Conservation (phyloP, 2,113 vertebrate species). For the Ardeotis arabs region DNA sequence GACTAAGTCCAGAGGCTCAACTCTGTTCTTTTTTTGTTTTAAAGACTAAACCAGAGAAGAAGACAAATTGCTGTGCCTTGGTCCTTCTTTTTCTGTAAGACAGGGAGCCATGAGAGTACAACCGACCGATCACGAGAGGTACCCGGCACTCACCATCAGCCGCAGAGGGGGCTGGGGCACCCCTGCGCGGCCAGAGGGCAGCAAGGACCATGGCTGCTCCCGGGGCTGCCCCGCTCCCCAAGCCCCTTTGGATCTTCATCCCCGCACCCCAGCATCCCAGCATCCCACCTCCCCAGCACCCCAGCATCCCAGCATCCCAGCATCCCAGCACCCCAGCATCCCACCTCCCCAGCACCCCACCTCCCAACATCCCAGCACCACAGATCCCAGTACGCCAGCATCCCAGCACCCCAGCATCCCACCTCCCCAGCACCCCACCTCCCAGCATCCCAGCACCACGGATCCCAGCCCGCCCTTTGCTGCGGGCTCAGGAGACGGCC, state of each 20-base stretch:
- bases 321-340: too few relatives aligned
- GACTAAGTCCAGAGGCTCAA: not conserved
- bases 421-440: not conserved
- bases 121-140: rapidly evolving
- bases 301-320: too few relatives aligned
- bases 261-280: too few relatives aligned
- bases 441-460: not conserved
- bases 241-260: not conserved
- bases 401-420: not conserved
- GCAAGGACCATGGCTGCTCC: not conserved
- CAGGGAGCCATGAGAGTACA: not conserved
- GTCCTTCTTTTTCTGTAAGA: too few relatives aligned
- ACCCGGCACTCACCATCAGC: rapidly evolving
- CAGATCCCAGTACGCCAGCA: too few relatives aligned
- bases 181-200: rapidly evolving
- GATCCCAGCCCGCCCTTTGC: not conserved
- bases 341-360: too few relatives aligned
- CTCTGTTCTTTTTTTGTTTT: not conserved
- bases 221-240: rapidly evolving
- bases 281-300: not conserved
- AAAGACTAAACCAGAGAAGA: not conserved
- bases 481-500: not conserved
- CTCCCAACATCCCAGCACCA: too few relatives aligned
- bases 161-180: not conserved
- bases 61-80: not conserved